These are phyloP conservation scores for Antigone vipio DNA, from an alignment of 2,113 vertebrate species.

Conservation along the genomic window DNA sequence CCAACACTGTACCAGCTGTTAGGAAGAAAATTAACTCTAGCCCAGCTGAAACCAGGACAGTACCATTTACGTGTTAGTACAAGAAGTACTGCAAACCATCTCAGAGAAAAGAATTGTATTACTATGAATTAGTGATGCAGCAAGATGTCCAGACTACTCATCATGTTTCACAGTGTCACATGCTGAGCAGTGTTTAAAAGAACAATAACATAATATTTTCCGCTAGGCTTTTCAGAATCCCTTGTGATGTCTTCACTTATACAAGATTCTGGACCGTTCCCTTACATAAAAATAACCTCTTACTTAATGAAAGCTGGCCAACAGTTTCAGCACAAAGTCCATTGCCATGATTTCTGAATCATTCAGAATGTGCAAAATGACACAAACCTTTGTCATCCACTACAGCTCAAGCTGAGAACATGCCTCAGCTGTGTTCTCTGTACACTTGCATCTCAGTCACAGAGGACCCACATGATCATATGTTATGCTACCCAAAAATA, in stretches of 20 bases:
- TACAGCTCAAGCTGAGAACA: background rate
- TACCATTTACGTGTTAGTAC: background rate
- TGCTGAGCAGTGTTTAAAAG: background rate
- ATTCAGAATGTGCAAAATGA: background rate
- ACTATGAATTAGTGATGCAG: conserved; percentile 16
- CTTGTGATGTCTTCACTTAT: background rate
- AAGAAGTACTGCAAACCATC: background rate
- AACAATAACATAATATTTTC: background rate
- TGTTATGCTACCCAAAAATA: conserved; percentile 25
- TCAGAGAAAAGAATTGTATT: background rate
- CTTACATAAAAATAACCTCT: background rate
- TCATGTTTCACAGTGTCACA: background rate
- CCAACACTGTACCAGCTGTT: too few species aligned
- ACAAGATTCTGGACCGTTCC: background rate
- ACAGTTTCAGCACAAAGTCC: background rate
- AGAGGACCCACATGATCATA: conserved; percentile 33
- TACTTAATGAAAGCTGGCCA: background rate
- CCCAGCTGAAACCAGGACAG: too few species aligned
- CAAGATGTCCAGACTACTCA: background rate
- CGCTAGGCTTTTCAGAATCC: background rate
- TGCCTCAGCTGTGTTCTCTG: background rate
- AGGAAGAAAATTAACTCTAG: too few species aligned
- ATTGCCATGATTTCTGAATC: background rate
- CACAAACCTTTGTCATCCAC: background rate
- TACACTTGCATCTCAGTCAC: background rate